A percentile compares a stretch with the other conserved stretches of the same genome.
These are phyloP conservation scores for Hemicrepidius hirtus DNA, from an alignment of 2,888 invertebrate species.

Conservation along the genomic window DNA sequence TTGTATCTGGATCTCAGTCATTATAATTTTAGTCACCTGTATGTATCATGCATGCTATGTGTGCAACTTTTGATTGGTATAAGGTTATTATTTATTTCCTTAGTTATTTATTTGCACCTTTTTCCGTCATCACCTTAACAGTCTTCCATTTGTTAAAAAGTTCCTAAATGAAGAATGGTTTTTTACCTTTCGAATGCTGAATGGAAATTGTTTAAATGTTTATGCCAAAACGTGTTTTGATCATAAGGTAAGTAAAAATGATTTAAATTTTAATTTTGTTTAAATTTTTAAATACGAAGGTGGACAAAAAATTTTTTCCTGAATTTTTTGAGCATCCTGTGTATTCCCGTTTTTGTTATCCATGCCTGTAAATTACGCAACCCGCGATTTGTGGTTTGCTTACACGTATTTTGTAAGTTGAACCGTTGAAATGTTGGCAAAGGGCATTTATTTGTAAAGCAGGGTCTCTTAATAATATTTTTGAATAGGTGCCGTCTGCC, in stretches of 20 bases:
- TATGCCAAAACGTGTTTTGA: slow-evolving; percentile 49
- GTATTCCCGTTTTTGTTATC: slow-evolving; percentile 17
- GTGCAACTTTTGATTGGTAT: slow-evolving; percentile 37
- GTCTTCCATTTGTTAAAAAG: slow-evolving; percentile 68
- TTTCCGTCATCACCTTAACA: slow-evolving; percentile 60
- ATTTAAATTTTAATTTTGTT: not conserved
- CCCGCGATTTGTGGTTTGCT: slow-evolving; percentile 29
- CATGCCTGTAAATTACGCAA: slow-evolving; percentile 15
- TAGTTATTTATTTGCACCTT: slow-evolving; percentile 59
- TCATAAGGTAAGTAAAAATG: slow-evolving; percentile 38
- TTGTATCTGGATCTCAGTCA: slow-evolving; percentile 61
- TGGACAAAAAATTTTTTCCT: not conserved
- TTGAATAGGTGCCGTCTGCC: slow-evolving; percentile 69
- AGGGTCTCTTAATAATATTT: slow-evolving; percentile 72
- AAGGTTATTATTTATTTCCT: slow-evolving; percentile 49
- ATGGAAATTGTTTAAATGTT: slow-evolving; percentile 47
- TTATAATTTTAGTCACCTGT: slow-evolving; percentile 54
- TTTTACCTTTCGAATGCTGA: slow-evolving; percentile 27
- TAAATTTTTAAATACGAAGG: slow-evolving; percentile 6
- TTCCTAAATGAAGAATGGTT: slow-evolving; percentile 60
- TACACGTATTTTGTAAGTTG: slow-evolving; percentile 19
- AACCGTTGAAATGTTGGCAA: slow-evolving; percentile 60
- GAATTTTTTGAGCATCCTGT: slow-evolving; percentile 10
- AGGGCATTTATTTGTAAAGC: slow-evolving; percentile 71
- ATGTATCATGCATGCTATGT: slow-evolving; percentile 45